phyloP scores from a whole-genome alignment of 1,140 invertebrate genomes.

The Mercenaria mercenaria region DNA sequence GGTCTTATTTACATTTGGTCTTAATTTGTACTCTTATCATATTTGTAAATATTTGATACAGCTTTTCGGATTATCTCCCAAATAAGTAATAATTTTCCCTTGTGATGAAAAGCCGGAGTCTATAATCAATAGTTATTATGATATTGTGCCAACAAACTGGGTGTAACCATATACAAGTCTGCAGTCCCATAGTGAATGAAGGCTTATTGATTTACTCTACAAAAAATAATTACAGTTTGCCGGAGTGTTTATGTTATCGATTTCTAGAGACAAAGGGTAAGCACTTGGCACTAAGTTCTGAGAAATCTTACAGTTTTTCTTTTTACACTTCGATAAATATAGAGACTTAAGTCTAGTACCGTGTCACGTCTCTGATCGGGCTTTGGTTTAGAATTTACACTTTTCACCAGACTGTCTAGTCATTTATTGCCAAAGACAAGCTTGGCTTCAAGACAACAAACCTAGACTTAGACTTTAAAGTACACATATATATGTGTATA shows the following conservation, averaged over 20 bases:
- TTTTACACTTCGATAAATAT: background rate
- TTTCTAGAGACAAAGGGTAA: background rate
- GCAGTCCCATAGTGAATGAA: background rate
- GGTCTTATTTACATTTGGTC: no score
- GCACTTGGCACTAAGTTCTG: background rate
- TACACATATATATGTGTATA: no score
- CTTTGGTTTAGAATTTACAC: background rate
- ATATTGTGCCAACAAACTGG: background rate
- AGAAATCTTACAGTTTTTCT: constrained; percentile 10
- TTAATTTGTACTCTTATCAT: no score
- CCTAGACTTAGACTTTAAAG: no score
- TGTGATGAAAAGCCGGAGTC: background rate
- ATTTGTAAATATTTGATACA: no score
- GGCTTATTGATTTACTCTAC: constrained; percentile 1
- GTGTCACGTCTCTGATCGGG: background rate
- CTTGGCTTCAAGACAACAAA: no score
- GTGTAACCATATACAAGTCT: background rate
- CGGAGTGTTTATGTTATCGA: constrained; percentile 7
- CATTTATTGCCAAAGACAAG: no score
- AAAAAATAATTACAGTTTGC: constrained; percentile 9
- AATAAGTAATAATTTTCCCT: background rate
- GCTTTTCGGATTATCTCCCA: no score
- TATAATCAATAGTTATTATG: background rate
- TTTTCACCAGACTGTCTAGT: background rate
- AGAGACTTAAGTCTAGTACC: background rate